Base-by-base conservation (phyloP, 2,888 invertebrate genomes). In the Eledone cirrhosa region DNA sequence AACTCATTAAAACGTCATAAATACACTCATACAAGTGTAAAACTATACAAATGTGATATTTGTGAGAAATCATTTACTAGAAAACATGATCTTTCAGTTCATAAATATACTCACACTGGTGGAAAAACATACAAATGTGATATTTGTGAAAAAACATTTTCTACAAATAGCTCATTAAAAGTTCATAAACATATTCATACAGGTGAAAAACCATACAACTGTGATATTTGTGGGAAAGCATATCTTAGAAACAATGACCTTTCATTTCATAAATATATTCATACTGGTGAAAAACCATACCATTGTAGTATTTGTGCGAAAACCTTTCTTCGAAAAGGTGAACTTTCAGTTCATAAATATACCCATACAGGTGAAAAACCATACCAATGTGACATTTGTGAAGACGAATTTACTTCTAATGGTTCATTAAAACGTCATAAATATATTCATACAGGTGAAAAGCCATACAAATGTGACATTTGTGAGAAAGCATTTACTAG, bases 121-220 rank as follows among this genome's bases (percentile, higher is more conserved):
- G 67, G 27, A 31, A 67, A 27, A 67, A 24, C 67, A 2, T 69
- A 33, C 22, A 31, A 27, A 14, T 69, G 69, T 69, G 69, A 69
- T 22, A 29, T 69, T 33, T 69, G 69, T 33, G 69, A 29, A 69
- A 33, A 31, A 69, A 29, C 24, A 69, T 69, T 69, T 33, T 22
- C 69, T 8, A 31, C 29, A 33, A 29, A 29, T 33, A 69, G 33
- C 33, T 27, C 67, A 27, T 29, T 67, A 29, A 31, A 67, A 67
- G 67, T 67, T 27, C 67, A 67, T 22, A 67, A 29, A 31, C 29
- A 29, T 5, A 27, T 67, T 1, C 67, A 67, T 67, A 67, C 67
- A 29, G 67, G 67, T 19, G 67, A 67, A 31, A 67, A 27, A 19
- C 29, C 67, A 29, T 67, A 67, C 29, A 67, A 67, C 67, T 67